phyloP scores from a whole-genome alignment of 2,113 vertebrate species.

The Lipophrys pholis region DNA sequence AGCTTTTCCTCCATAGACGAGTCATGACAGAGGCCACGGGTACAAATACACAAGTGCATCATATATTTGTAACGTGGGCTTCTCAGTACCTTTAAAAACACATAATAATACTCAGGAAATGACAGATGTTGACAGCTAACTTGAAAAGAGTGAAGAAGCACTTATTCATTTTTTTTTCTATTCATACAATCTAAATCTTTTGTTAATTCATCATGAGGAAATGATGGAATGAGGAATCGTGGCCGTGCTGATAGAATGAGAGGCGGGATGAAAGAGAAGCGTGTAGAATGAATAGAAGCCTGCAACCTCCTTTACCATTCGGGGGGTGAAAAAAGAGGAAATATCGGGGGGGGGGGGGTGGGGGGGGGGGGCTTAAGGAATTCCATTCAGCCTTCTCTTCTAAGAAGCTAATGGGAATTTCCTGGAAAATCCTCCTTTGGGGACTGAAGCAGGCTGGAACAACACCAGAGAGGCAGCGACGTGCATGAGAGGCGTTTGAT shows the following conservation, averaged over 20 bases:
- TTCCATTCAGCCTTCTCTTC: slow-evolving; percentile 60
- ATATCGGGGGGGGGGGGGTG: neutral
- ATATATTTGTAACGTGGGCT: too few species aligned
- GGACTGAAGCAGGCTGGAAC: neutral
- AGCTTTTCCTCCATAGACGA: too few species aligned
- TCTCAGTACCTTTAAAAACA: too few species aligned
- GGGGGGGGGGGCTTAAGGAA: slow-evolving; percentile 49
- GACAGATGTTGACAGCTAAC: too few species aligned
- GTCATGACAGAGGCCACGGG: too few species aligned
- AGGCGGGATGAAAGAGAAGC: slow-evolving; percentile 49
- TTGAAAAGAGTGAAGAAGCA: too few species aligned
- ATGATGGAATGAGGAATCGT: slow-evolving; percentile 3
- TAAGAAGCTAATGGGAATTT: slow-evolving; percentile 58
- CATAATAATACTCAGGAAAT: too few species aligned
- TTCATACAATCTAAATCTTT: too few species aligned
- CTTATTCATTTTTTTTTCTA: too few species aligned
- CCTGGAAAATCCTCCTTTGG: slow-evolving; percentile 20
- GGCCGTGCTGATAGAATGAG: neutral
- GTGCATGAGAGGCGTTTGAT: slow-evolving; percentile 8
- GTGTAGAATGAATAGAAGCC: slow-evolving; percentile 39
- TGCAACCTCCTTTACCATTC: slow-evolving; percentile 27
- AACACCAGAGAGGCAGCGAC: slow-evolving; percentile 5
- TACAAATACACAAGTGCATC: too few species aligned
- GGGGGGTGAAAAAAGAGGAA: neutral
- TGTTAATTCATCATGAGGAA: neutral